Evolutionary conservation across 2,888 invertebrate species (phyloP), one percentile per base, ranked within the genome.

Genomic region (Hypena proboscidalis): DNA sequence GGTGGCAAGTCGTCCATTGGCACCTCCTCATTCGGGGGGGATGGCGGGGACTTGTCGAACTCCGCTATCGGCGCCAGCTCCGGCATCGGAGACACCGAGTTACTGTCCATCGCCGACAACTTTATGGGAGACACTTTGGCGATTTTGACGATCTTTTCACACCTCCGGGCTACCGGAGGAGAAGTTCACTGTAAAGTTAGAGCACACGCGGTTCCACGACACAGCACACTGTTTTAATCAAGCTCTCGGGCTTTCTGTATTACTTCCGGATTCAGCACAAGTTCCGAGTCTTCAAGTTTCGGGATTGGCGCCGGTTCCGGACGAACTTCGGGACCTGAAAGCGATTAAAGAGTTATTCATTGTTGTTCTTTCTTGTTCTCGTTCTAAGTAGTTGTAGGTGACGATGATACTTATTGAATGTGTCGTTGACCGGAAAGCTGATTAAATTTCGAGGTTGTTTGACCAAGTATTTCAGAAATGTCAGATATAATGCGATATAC

Each of bases 41-140:
- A 93, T 4, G 94, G 94, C 19, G 94, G 94, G 4, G 94, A 93
- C 84, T 94, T 94, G 74, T 94, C 94, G 71, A 94, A 94, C 85
- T 94, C 94, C 32, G 94, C 94, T 57, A 94, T 94, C 17, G 94
- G 94, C 40, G 94, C 94, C 77, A 93, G 78, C 67, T 93, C 93
- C 57, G 93, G 93, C 93, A 94, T 93, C 52, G 94, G 94, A 9
- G 94, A 93, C 74, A 94, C 94, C 70, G 93, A 93, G 85, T 93
- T 94, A 85, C 92, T 93, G 83, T 94, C 94, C 94, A 94, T 94
- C 67, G 90, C 91, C 56, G 90, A 89, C 78, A 91, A 81, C 87
- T 91, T 91, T 80, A 91, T 90, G 49, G 91, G 91, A 89, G 91
- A 91, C 91, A 91, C 91, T 78, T 91, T 91, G 86, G 75, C 83